Evolutionary conservation across 2,888 invertebrate genomes (phyloP), one percentile per base, ranked within the genome.

Genomic region (Tribolium freemani): DNA sequence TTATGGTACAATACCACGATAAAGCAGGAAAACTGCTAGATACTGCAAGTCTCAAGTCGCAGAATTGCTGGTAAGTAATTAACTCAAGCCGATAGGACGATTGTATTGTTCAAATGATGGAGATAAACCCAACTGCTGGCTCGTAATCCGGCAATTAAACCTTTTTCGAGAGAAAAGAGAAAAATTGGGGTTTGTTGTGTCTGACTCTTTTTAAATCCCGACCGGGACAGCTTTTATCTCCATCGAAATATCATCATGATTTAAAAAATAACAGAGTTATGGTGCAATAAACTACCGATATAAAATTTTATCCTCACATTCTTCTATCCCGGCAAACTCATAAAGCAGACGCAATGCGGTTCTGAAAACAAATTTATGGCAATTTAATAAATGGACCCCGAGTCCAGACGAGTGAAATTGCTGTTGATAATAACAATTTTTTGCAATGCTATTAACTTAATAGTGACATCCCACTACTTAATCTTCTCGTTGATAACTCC

Each of bases 1-100:
- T 88, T 45, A 80, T 88, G 48, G 81, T 90, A n/a, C 90, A 90
- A 78, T 87, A 87, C 66, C 86, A 85, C 64, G 89, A 90, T 71
- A 86, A 86, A 78, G 86, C 84, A 11, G 85, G 86, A 30, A 86
- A 87, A 74, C 83, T 88, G 30, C 86, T 88, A 79, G 87, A 88
- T 77, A 86, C 88, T 5, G 82, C 84, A 5, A 88, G 87, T 68
- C 83, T 90, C 10, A 87, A 86, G 75, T 85, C 86, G 26, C 88
- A 88, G 78, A 90, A 89, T 81, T 90, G 90, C 82, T 90, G 90
- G 90, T 89, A 81, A 87, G 86, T 83, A 60, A 45, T 45, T 45
- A 45, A 21, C 21, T 60, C 45, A 21, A 45, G 6, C 38, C 38
- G 38, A 56, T 56, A 8, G 26, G 9, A 38, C 13, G 44, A 56